Base-by-base conservation (phyloP, 2,888 invertebrate genomes). In the Morpho achilles region DNA sequence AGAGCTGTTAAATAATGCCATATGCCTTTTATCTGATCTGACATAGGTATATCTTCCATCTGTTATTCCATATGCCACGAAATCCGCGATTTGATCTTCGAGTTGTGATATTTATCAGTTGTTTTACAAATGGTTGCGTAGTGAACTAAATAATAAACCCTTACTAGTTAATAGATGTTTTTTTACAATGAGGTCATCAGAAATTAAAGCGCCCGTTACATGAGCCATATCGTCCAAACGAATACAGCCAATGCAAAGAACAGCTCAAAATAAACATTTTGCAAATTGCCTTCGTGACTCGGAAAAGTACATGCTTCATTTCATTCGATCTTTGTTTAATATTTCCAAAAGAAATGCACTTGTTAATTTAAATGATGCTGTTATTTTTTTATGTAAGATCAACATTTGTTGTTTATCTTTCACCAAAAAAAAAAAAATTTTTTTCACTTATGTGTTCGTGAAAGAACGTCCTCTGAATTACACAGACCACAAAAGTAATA, bases 151-250 rank as follows among this genome's bases (percentile, higher is more conserved):
- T 63, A 67, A 68, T 67, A 62, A 58, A 62, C 63, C 69, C 62
- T 32, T 68, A 66, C 16, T 61, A 57, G 43, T 51, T 62, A 58
- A 50, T 55, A 65, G 49, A 60, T 50, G 44, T 60, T 57, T 82
- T 84, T 82, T 79, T 43, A 75, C 76, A 83, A 80, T 84, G 81
- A 85, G 81, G 80, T 84, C 84, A 84, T 76, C 75, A 73, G 80
- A 59, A 50, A 32, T 32, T 32, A 32, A 59, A 59, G 44, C 59
- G 56, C 53, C 48, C 50, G 79, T 73, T 79, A 77, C 73, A 76
- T 79, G 75, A 80, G 73, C 74, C 76, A 79, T 77, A 79, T 77
- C 77, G 77, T 73, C 72, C 74, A 71, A 72, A 72, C 71, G 71
- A 76, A 78, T 76, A 74, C 74, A 72, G 73, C 43, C 43, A 56